These are phyloP conservation scores for Hirtodrosophila cameraria DNA, from an alignment of 2,888 invertebrate species.

Conservation along the genomic window DNA sequence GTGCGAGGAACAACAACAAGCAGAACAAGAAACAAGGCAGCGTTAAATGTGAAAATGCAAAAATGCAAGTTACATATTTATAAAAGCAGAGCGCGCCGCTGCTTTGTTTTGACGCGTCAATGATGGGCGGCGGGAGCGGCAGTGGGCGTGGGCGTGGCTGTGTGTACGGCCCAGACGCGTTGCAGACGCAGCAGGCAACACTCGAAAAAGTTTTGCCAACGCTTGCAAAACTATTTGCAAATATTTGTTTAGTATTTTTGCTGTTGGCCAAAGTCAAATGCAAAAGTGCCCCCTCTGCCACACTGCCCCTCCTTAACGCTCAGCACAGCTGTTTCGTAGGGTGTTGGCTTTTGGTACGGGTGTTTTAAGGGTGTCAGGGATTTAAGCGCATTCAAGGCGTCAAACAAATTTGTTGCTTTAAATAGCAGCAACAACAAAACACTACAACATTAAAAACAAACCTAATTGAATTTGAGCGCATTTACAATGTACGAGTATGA, in stretches of 20 bases:
- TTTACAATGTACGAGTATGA: constrained; percentile 29
- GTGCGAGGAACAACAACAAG: constrained; percentile 1
- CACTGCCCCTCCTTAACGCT: background rate
- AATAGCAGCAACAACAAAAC: constrained; percentile 23
- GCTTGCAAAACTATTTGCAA: constrained; percentile 69
- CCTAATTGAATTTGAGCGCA: constrained; percentile 59
- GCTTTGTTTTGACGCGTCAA: constrained; percentile 50
- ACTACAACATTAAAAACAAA: constrained; percentile 20
- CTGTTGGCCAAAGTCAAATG: constrained; percentile 56
- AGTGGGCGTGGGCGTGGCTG: constrained; percentile 8
- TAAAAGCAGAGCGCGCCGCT: constrained; percentile 20
- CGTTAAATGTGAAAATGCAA: background rate
- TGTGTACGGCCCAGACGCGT: constrained; percentile 54
- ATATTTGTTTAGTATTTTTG: constrained; percentile 66
- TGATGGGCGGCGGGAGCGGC: constrained; percentile 11
- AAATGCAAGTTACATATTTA: constrained; percentile 46
- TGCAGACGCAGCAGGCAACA: constrained; percentile 55
- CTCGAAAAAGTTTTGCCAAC: constrained; percentile 42
- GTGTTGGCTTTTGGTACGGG: background rate
- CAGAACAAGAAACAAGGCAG: constrained; percentile 4
- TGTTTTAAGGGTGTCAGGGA: constrained; percentile 5
- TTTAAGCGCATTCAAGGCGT: constrained; percentile 58
- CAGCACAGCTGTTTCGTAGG: background rate
- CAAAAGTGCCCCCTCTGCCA: constrained; percentile 9
- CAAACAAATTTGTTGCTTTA: constrained; percentile 68